These are phyloP conservation scores for Drosophila paracracens DNA, from an alignment of 2,888 invertebrate genomes.

Conservation along the genomic window DNA sequence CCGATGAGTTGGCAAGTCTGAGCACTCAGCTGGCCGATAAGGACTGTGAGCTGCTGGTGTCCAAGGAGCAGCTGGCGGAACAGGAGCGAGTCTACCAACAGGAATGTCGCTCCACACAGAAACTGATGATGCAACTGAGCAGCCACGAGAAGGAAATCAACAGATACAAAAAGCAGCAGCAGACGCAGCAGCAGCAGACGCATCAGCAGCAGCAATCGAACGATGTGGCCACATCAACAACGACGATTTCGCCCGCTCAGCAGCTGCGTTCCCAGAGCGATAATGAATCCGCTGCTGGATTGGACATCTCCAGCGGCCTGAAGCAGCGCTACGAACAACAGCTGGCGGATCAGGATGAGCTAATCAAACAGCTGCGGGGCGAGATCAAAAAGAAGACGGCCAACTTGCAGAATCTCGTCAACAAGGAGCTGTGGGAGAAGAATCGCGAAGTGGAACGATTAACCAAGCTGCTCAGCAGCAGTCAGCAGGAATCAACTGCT, in stretches of 20 bases:
- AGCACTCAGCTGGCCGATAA: slow-evolving; percentile 82
- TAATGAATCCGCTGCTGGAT: slow-evolving; percentile 60
- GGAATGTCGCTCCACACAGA: slow-evolving; percentile 82
- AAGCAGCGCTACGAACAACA: slow-evolving; percentile 67
- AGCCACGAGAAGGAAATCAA: slow-evolving; percentile 80
- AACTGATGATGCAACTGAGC: slow-evolving; percentile 79
- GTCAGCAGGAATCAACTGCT: slow-evolving; percentile 38
- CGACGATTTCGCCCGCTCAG: slow-evolving; percentile 1
- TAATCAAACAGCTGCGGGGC: slow-evolving; percentile 86
- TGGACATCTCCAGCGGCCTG: slow-evolving; percentile 74
- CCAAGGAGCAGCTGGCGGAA: slow-evolving; percentile 77
- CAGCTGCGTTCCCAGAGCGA: slow-evolving; percentile 72
- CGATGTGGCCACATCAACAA: slow-evolving; percentile 12
- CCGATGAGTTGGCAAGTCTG: slow-evolving; percentile 85
- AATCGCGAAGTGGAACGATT: slow-evolving; percentile 87
- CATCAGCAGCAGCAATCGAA: slow-evolving; percentile 30
- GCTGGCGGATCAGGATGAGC: slow-evolving; percentile 86
- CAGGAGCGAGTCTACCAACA: slow-evolving; percentile 81
- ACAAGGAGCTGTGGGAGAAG: slow-evolving; percentile 87
- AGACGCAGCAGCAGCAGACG: slow-evolving; percentile 51
- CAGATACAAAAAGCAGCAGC: slow-evolving; percentile 64
- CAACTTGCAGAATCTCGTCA: slow-evolving; percentile 86
- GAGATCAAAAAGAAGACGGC: slow-evolving; percentile 84
- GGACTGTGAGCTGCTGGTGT: slow-evolving; percentile 81
- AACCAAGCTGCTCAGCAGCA: slow-evolving; percentile 78